phyloP scores from a whole-genome alignment of 2,888 invertebrate genomes.

The Dasypogon diadema region DNA sequence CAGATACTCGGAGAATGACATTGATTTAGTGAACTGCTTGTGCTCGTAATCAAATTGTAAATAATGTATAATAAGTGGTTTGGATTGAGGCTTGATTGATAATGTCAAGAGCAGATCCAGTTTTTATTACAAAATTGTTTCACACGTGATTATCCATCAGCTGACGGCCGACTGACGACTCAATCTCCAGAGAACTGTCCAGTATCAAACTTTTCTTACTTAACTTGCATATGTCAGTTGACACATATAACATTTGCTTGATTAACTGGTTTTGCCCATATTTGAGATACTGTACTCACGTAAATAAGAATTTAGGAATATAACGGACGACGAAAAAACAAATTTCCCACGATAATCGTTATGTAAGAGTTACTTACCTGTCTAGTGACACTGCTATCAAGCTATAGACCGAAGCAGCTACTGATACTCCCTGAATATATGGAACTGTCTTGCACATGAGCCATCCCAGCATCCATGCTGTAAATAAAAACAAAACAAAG shows the following conservation, averaged over 20 bases:
- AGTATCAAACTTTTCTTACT: slow-evolving; percentile 12
- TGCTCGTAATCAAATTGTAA: slow-evolving; percentile 14
- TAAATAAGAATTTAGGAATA: background rate
- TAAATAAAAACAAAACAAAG: slow-evolving; percentile 62
- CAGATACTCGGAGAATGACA: background rate
- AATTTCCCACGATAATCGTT: slow-evolving; percentile 10
- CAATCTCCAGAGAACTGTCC: too few relatives aligned
- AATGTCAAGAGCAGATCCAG: slow-evolving; percentile 36
- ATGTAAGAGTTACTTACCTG: slow-evolving; percentile 74
- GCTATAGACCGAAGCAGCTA: slow-evolving; percentile 95
- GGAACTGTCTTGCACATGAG: slow-evolving; percentile 97
- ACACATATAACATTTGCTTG: background rate
- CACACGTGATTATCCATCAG: slow-evolving; percentile 3
- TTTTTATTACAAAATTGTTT: slow-evolving; percentile 12
- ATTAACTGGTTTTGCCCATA: slow-evolving; percentile 4
- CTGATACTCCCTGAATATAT: slow-evolving; percentile 94
- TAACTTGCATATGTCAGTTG: background rate
- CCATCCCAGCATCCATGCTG: slow-evolving; percentile 96
- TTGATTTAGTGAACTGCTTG: slow-evolving; percentile 9
- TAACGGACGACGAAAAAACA: background rate
- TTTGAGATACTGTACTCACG: background rate
- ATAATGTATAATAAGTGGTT: background rate
- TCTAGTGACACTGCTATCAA: slow-evolving; percentile 94
- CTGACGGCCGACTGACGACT: too few relatives aligned
- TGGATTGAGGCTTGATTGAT: background rate